Percentiles rank a stretch among this genome's conserved stretches.
Evolutionary conservation across 2,797 vertebrate species (phyloP).

Genomic region (Eulemur albifrons): DNA sequence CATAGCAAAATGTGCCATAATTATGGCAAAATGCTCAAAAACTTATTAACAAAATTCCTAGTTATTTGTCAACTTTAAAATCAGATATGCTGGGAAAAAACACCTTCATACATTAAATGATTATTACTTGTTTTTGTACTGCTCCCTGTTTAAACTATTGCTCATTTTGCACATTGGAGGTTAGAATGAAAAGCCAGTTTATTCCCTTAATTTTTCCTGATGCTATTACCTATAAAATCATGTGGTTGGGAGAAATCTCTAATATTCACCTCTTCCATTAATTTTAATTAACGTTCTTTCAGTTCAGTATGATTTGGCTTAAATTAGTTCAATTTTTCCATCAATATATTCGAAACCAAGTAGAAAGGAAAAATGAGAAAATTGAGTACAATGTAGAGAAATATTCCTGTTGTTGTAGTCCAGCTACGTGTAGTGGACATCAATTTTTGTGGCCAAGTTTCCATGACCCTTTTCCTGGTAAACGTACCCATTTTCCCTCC

Average conservation of each 20-base stretch:
- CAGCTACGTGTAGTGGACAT: background rate
- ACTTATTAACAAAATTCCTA: background rate
- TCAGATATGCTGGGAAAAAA: background rate
- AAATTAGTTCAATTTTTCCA: conserved; percentile 12
- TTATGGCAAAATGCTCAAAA: conserved; percentile 22
- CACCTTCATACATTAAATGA: background rate
- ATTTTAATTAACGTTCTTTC: background rate
- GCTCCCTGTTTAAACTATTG: background rate
- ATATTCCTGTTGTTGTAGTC: background rate
- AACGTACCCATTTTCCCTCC: background rate
- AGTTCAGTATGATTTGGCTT: background rate
- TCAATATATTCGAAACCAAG: background rate
- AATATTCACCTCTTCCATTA: background rate
- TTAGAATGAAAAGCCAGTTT: background rate
- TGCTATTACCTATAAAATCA: background rate
- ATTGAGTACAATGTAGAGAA: background rate
- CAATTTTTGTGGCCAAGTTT: background rate
- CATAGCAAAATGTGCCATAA: background rate
- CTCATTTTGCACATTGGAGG: background rate
- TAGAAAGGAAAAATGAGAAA: background rate
- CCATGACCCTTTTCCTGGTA: background rate
- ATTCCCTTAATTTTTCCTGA: background rate
- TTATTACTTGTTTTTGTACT: background rate
- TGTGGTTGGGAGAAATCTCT: background rate
- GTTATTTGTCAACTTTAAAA: conserved; percentile 39